Evolutionary conservation across 2,888 invertebrate species (phyloP), one percentile per base, ranked within the genome.

Genomic region (Pyralis farinalis): DNA sequence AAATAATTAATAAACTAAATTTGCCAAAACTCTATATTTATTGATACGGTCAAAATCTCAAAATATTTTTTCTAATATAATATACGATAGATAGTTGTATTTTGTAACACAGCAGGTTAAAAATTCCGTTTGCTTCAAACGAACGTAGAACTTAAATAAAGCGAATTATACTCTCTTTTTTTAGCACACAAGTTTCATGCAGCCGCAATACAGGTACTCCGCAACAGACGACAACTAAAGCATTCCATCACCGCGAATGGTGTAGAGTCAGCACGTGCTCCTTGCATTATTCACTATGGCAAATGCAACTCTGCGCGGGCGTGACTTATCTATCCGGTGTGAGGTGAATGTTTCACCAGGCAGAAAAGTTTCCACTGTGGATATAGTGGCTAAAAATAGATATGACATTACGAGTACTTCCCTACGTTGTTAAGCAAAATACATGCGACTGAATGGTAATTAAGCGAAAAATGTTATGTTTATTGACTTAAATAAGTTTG

Each of bases 261-360:
- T 51, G 55, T 55, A 55, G 55, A 63, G 53, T 53, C 49, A 44
- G 72, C 76, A 76, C 80, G 80, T 78, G 62, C 70, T 47, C 55
- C 59, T 60, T 84, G 80, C 80, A 84, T 86, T 83, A 86, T 83
- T 85, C 83, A 82, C 80, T 61, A 69, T 76, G 74, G 81, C 74
- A 78, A 81, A 79, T 82, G 82, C 82, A 81, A 71, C 58, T 51
- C 55, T 56, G 70, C 64, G 63, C 81, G 80, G 64, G 63, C 81
- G 80, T 82, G 83, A 77, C 84, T 81, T 82, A 83, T 84, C 83
- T 82, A 58, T 58, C 56, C 55, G 46, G 52, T 56, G 52, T 51
- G 53, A 62, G 65, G 66, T 73, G 67, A 73, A 77, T 76, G 71
- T 75, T 73, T 63, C 63, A 67, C 66, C 55, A 55, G 55, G 52